Percentiles rank a stretch among this genome's conserved stretches.
phyloP scores from a whole-genome alignment of 2,113 vertebrate genomes.

The Gorilla gorilla region DNA sequence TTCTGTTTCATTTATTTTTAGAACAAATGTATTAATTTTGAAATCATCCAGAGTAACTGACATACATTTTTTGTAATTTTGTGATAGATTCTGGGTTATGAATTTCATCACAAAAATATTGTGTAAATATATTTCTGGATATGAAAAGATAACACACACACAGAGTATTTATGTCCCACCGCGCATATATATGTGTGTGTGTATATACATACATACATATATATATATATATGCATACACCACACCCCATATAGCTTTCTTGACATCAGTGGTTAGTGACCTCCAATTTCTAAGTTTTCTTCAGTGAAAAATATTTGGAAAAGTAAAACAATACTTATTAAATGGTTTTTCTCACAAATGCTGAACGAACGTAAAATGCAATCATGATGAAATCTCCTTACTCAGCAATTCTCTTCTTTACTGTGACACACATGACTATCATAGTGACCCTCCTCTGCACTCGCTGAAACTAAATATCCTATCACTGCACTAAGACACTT shows the following conservation, averaged over 20 bases:
- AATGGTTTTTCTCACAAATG: background rate
- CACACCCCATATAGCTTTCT: background rate
- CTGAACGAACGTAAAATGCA: background rate
- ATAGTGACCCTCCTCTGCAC: background rate
- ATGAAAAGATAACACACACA: background rate
- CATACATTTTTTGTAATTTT: background rate
- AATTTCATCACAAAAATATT: background rate
- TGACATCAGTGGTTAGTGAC: background rate
- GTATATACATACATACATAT: background rate
- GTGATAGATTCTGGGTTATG: background rate
- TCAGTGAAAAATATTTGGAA: background rate
- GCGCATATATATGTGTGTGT: background rate
- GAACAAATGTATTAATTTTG: background rate
- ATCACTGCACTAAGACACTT: background rate
- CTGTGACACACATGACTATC: background rate
- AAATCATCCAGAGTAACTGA: background rate
- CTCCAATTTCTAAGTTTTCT: background rate
- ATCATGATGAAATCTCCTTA: background rate
- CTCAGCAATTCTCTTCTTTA: background rate
- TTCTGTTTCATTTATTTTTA: background rate
- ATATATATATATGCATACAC: background rate
- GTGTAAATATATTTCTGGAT: background rate
- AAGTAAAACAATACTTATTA: background rate
- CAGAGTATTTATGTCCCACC: background rate
- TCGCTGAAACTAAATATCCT: background rate